Percentiles rank a stretch among this genome's conserved stretches.
Conservation (phyloP, 2,113 vertebrate species). For the Sapajus apella region DNA sequence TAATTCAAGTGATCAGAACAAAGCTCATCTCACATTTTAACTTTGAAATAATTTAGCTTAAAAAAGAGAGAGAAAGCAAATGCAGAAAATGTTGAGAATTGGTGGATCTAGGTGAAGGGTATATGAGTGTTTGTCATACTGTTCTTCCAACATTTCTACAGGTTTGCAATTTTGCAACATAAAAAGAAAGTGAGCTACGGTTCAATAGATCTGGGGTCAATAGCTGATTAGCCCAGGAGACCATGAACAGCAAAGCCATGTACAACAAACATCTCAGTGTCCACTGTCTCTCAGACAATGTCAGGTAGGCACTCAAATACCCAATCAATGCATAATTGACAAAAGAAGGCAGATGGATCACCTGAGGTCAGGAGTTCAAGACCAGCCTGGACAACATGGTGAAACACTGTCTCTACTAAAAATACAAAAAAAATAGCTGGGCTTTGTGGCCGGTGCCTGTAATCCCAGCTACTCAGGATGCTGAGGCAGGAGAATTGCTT, state of each 20-base stretch:
- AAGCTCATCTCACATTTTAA: not conserved
- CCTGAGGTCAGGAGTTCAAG: too few relatives aligned
- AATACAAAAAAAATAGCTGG: too few relatives aligned
- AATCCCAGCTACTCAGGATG: too few relatives aligned
- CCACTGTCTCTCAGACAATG: not conserved
- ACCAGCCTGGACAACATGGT: too few relatives aligned
- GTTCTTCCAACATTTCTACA: not conserved
- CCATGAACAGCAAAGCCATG: not conserved
- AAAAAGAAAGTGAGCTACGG: not conserved
- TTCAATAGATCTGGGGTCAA: not conserved
- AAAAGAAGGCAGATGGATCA: too few relatives aligned
- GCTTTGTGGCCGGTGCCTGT: rapidly evolving
- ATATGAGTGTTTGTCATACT: not conserved
- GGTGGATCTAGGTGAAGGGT: not conserved
- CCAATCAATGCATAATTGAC: too few relatives aligned
- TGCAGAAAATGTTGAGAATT: not conserved
- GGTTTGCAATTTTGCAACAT: not conserved
- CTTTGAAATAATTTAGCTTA: not conserved
- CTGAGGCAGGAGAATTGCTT: too few relatives aligned
- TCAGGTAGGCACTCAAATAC: not conserved
- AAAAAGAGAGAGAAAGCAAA: not conserved
- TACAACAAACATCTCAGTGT: not conserved
- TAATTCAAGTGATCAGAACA: not conserved
- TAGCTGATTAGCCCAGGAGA: not conserved
- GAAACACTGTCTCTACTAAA: too few relatives aligned